Base-by-base conservation (phyloP, 2,797 vertebrate genomes). In the Enteromius thamalakanensis region DNA sequence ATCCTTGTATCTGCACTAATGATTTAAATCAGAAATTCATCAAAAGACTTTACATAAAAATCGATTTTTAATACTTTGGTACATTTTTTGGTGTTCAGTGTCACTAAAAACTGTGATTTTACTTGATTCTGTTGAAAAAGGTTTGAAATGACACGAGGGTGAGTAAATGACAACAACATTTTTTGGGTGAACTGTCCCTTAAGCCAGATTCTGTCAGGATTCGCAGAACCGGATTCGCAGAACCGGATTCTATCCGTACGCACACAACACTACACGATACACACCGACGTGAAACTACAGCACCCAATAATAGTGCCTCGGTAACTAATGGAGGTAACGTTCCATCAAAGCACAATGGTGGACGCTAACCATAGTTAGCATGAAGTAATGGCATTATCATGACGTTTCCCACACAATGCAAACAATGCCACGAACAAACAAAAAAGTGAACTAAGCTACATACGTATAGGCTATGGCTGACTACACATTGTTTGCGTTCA, bases 341-440 rank as follows among this genome's bases (percentile, higher is more conserved):
- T 87, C 85, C 89, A 92, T 87, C 84, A 88, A 91, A 94, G 93
- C 93, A 94, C 93, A 87, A 92, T 82, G 93, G 93, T 94, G 93
- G 91, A 93, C 86, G 88, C 91, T 83, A 92, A 93, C 90, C 17
- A 65, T n/a, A 11, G 89, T 86, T 93, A 91, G 89, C 88, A 85
- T 89, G 92, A 91, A 88, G 90, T 92, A 91, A 93, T 92, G 92
- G 93, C 91, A 89, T 92, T 89, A 89, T 88, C 87, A 90, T 86
- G 83, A 91, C 87, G 79, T 90, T 71, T 17, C 76, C 89, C 89
- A 92, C 90, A 89, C 89, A 89, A 89, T 85, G 86, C 84, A 82
- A 80, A 84, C 72, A 87, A 86, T 42, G 80, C 79, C 87, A 87
- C 78, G 76, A 40, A 92, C 90, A 87, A 87, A 79, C 84, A 71